Conservation (phyloP, 2,113 vertebrate genomes). For the Rhinopomastus cyanomelas region DNA sequence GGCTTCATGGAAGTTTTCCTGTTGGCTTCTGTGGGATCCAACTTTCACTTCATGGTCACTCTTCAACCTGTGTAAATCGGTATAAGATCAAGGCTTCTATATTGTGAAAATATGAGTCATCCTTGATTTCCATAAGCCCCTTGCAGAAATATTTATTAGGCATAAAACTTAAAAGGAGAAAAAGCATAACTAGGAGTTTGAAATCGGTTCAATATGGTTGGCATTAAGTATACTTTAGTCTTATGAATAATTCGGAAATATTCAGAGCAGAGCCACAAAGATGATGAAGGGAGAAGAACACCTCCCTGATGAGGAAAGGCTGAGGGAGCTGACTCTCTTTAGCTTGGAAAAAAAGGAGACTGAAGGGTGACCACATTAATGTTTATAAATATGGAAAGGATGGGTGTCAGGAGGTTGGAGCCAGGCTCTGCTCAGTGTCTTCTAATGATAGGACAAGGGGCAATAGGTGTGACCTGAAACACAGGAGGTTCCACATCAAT, state of each 20-base stretch:
- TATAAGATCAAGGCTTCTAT: neutral
- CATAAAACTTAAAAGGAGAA: neutral
- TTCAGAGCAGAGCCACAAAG: too few relatives aligned
- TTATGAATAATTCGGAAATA: conserved; percentile 21
- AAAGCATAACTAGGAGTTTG: neutral
- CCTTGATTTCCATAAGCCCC: neutral
- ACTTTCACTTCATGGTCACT: neutral
- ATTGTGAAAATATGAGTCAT: neutral
- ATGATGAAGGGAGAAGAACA: too few relatives aligned
- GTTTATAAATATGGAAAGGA: too few relatives aligned
- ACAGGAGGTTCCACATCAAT: too few relatives aligned
- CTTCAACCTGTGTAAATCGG: neutral
- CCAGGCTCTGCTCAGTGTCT: too few relatives aligned
- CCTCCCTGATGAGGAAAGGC: too few relatives aligned
- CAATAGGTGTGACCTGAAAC: too few relatives aligned
- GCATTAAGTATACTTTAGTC: conserved; percentile 15
- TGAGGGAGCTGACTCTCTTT: too few relatives aligned
- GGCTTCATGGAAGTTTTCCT: neutral
- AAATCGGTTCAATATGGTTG: conserved; percentile 14
- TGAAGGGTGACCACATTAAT: too few relatives aligned
- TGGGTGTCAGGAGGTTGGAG: too few relatives aligned
- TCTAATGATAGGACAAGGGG: too few relatives aligned
- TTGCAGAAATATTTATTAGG: neutral
- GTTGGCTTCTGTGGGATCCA: neutral
- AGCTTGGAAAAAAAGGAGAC: too few relatives aligned